phyloP scores from a whole-genome alignment of 2,797 vertebrate genomes.

The Melanotaenia parkinsoni region DNA sequence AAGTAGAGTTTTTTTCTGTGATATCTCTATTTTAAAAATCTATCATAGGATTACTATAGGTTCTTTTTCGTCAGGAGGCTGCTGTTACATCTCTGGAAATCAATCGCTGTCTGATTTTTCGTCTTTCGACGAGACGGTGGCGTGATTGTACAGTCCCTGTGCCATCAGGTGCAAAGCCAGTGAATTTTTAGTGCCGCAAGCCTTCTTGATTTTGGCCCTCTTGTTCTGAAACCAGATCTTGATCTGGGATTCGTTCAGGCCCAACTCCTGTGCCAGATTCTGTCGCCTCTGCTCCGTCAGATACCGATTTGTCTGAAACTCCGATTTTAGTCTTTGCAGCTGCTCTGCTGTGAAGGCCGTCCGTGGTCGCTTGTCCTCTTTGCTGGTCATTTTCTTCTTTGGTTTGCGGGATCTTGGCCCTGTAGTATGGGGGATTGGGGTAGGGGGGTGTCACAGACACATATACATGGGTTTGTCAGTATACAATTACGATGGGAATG shows the following conservation, averaged over 20 bases:
- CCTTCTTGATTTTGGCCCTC: conserved; percentile 95
- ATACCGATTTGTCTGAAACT: conserved; percentile 94
- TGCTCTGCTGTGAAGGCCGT: conserved; percentile 96
- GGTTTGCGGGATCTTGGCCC: conserved; percentile 97
- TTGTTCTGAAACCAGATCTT: conserved; percentile 99
- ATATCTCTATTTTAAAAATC: conserved; percentile 64
- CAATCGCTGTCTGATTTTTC: conserved; percentile 98
- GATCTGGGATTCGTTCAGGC: conserved; percentile 95
- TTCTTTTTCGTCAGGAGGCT: conserved; percentile 72
- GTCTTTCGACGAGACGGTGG: conserved; percentile 92
- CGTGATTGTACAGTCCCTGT: conserved; percentile 96
- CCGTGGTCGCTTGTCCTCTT: conserved; percentile 94
- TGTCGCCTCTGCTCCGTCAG: conserved; percentile 94
- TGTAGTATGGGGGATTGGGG: conserved; percentile 59
- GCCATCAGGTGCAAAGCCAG: conserved; percentile 95
- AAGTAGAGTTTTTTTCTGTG: conserved; percentile 59
- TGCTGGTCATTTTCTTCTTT: conserved; percentile 96
- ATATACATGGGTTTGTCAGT: conserved; percentile 21
- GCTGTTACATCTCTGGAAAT: conserved; percentile 69
- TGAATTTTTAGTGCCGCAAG: conserved; percentile 88
- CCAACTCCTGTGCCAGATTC: conserved; percentile 92
- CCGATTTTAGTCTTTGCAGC: conserved; percentile 93
- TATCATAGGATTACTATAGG: conserved; percentile 77
- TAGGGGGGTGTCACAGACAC: conserved; percentile 24
- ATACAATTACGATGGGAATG: conserved; percentile 1